phyloP scores from a whole-genome alignment of 1,140 invertebrate species.

The Spodoptera litura region DNA sequence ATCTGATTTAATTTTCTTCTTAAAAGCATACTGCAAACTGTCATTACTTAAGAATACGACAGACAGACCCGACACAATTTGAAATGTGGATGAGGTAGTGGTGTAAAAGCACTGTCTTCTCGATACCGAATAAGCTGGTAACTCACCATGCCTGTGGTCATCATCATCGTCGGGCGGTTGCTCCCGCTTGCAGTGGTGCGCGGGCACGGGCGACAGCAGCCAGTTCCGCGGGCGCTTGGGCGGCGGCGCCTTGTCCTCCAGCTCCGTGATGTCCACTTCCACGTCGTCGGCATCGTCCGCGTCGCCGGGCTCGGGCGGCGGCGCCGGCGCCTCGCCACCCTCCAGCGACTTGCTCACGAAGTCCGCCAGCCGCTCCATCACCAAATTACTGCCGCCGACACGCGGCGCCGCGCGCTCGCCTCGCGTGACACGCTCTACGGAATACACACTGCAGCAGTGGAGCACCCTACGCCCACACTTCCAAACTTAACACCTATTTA shows the following conservation, averaged over 20 bases:
- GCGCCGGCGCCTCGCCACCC: slow-evolving; percentile 78
- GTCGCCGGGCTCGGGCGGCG: slow-evolving; percentile 75
- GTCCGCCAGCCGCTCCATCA: slow-evolving; percentile 84
- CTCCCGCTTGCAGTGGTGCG: slow-evolving; percentile 71
- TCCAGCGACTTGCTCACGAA: slow-evolving; percentile 84
- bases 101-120: too few species aligned
- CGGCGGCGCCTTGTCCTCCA: slow-evolving; percentile 75
- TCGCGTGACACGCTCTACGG: slow-evolving; percentile 73
- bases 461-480: slow-evolving; percentile 69
- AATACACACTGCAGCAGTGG: slow-evolving; percentile 68
- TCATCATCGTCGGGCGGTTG: slow-evolving; percentile 72
- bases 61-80: neutral
- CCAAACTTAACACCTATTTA: slow-evolving; percentile 44
- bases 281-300: slow-evolving; percentile 71
- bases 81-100: neutral
- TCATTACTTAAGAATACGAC: too few species aligned
- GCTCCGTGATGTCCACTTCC: slow-evolving; percentile 79
- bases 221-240: slow-evolving; percentile 78
- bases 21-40: too few species aligned
- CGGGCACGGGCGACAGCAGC: slow-evolving; percentile 76
- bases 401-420: slow-evolving; percentile 74
- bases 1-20: too few species aligned
- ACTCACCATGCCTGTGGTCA: slow-evolving; percentile 77
- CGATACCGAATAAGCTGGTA: too few species aligned
- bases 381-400: slow-evolving; percentile 80